Base-by-base conservation (phyloP, 2,888 invertebrate genomes). In the Mimumesa dahlbomi region DNA sequence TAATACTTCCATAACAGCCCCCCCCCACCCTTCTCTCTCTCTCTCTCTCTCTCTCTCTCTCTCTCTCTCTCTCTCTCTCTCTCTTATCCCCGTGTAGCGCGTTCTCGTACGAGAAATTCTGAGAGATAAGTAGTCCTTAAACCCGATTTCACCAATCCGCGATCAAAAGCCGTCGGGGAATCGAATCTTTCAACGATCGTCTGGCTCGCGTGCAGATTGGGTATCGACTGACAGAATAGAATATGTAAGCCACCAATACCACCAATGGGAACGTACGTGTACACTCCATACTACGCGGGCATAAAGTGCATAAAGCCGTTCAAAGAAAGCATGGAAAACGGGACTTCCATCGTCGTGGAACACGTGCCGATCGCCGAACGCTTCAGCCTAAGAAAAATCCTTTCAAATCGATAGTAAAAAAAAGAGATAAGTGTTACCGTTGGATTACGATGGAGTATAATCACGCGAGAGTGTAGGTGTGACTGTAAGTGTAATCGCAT, bases 151-250 rank as follows among this genome's bases (percentile, higher is more conserved):
- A 46, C 57, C 50, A n/a, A 59, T 62, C 53, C 42, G 22, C 64
- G 72, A 75, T 79, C 63, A 75, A 79, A 71, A 70, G 67, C 50
- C 43, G 31, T 13, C 53, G 50, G 54, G 36, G 46, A 78, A 81
- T 76, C 68, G 77, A 77, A 71, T 77, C 57, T 54, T 42, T 48
- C 54, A 58, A 54, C 50, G 72, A 79, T 79, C 66, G 71, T 45
- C 62, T 63, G 57, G 59, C 54, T 66, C 59, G 68, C 67, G 67
- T 62, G 67, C 72, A 63, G 78, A 81, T 80, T 73, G 73, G 59
- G 50, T 71, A 75, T 75, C 69, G 56, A 63, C 56, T 73, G 66
- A 38, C 58, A 52, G 58, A 65, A 73, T 62, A 48, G 77, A 73
- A 73, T 77, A 73, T 67, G 31, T 31, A 63, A 65, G 58, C 43